Evolutionary conservation across 2,888 invertebrate genomes (phyloP).

Genomic region (Acanthococcus lagerstroemiae): DNA sequence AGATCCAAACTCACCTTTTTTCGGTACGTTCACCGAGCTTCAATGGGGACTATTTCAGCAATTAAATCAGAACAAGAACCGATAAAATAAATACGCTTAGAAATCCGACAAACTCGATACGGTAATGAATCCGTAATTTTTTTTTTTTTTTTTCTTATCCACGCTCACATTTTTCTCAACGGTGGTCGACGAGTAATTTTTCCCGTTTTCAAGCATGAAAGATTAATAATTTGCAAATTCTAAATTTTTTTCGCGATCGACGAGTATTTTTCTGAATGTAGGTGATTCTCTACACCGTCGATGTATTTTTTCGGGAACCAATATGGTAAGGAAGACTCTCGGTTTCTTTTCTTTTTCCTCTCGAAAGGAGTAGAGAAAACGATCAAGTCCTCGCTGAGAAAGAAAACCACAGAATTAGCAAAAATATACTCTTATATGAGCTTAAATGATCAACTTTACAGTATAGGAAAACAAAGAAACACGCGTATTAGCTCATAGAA

Average conservation of each 20-base stretch:
- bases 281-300: background rate
- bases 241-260: background rate
- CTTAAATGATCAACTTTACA: background rate
- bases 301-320: background rate
- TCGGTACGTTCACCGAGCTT: no score
- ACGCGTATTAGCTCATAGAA: background rate
- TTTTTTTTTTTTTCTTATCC: conserved; percentile 4
- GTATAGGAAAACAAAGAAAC: background rate
- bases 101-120: conserved; percentile 2
- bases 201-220: background rate
- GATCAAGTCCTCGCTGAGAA: background rate
- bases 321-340: background rate
- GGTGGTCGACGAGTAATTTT: conserved; percentile 2
- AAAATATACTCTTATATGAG: background rate
- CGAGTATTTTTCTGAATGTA: background rate
- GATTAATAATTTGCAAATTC: conserved; percentile 4
- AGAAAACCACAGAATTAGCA: background rate
- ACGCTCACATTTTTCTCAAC: conserved; percentile 6
- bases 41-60: no score
- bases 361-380: background rate
- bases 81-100: no score
- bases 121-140: conserved; percentile 1
- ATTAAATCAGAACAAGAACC: no score
- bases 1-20: no score
- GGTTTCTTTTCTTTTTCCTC: background rate